phyloP scores from a whole-genome alignment of 35 echinoderm and acorn worm species.

The Apostichopus parvimensis region DNA sequence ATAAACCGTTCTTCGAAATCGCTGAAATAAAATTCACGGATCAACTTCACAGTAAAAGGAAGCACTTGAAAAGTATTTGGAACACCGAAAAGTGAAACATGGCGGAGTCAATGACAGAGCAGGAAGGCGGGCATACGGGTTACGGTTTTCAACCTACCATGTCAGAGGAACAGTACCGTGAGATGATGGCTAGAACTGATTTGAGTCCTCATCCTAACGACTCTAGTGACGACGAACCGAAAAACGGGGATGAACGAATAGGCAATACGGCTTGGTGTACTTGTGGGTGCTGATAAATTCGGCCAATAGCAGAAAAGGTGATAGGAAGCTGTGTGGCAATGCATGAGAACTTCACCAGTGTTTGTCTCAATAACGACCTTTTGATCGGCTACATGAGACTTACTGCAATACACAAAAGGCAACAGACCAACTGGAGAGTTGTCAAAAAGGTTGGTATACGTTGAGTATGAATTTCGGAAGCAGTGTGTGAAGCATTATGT shows the following conservation, averaged over 20 bases:
- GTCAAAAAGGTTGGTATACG: background rate
- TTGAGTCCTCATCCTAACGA: background rate
- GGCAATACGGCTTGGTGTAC: background rate
- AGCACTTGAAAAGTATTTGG: background rate
- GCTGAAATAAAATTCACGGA: no score
- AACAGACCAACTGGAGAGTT: background rate
- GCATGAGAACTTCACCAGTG: background rate
- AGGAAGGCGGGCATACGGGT: background rate
- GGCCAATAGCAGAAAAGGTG: background rate
- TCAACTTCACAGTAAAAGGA: no score
- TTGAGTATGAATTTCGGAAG: no score
- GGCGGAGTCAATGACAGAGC: background rate
- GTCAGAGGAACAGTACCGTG: background rate
- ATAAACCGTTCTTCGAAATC: no score
- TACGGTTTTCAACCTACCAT: slow-evolving; percentile 3
- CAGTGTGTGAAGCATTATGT: no score
- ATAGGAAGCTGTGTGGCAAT: background rate
- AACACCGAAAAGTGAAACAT: background rate
- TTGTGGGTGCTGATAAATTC: background rate
- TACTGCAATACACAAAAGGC: background rate
- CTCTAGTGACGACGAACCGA: no score
- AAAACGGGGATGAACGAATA: background rate
- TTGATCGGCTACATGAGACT: background rate
- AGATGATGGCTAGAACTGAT: background rate
- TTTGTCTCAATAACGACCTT: background rate